Evolutionary conservation across 2,888 invertebrate species (phyloP), one percentile per base, ranked within the genome.

Genomic region (Myopa tessellatipennis): DNA sequence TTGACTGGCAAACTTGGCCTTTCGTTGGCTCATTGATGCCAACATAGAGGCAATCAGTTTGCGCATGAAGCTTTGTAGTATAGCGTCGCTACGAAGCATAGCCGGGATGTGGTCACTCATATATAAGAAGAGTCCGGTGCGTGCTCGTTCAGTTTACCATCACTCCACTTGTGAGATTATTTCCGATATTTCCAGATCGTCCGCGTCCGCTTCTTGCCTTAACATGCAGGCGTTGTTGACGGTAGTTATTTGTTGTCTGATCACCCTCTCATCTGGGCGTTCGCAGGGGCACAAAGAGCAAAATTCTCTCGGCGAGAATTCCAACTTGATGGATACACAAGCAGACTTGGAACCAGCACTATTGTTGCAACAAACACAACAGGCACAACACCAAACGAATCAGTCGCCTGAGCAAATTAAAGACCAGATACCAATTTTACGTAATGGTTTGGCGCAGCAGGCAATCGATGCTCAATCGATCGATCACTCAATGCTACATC

Each of bases 61-160:
- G 16, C 8, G 58, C 38, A 36, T 58, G 71, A 36, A 58, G 58
- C 71, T 58, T 71, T 71, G 71, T 71, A 71, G 55, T 36, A 14
- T 16, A n/a, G 67, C 38, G 67, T 5, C 26, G 26, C 26, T 26
- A 26, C 26, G 26, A 26, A 26, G 63, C 36, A 16, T 40, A 36
- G 4, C 36, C 12, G 36, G 5, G 68, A 40, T 40, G 12, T 5
- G 26, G 26, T 12, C 18, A n/a, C 12, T 16, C 72, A 77, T 77
- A 77, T 63, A 77, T 72, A 77, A 40, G 58, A 74, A 69, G 55
- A 18, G 61, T 50, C 26, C 7, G 14, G 61, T 69, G 68, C 68
- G 75, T 76, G 72, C 68, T 45, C 45, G 65, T 40, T 78, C 34
- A 78, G 78, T 78, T 52, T 58, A 34, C 36, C 26, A 55, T 68